Evolutionary conservation across 2,888 invertebrate genomes (phyloP).

Genomic region (Rhaphigaster nebulosa): DNA sequence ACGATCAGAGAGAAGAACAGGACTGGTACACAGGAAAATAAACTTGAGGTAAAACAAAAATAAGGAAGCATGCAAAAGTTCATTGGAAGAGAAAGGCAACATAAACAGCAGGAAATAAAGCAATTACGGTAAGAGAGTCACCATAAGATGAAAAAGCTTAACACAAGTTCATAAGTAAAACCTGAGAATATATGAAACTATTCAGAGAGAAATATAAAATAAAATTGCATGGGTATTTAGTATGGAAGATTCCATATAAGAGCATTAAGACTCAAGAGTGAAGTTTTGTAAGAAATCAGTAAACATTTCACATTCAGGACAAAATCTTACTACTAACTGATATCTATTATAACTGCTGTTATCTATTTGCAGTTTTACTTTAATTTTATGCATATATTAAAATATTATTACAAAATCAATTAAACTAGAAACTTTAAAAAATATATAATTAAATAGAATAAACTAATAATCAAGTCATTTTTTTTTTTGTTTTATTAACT

Average conservation of each 20-base stretch:
- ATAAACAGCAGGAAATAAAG: neutral
- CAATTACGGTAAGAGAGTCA: neutral
- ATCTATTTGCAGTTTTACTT: neutral
- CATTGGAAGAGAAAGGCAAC: neutral
- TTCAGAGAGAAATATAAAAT: neutral
- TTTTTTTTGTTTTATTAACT: no score
- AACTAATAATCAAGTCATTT: neutral
- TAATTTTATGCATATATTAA: neutral
- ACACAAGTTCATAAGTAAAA: neutral
- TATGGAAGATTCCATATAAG: neutral
- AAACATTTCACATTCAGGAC: neutral
- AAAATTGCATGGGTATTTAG: neutral
- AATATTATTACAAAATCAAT: neutral
- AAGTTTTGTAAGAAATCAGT: neutral
- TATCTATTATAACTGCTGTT: neutral
- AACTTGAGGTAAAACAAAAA: neutral
- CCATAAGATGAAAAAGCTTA: neutral
- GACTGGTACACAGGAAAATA: neutral
- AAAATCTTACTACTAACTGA: neutral
- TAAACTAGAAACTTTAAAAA: neutral
- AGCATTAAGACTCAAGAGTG: neutral
- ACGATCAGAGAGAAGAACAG: neutral
- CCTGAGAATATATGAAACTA: neutral
- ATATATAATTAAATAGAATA: no score
- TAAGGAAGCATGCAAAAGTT: neutral